Evolutionary conservation across 2,888 invertebrate genomes (phyloP).

Genomic region (Rhodophaea formosa): DNA sequence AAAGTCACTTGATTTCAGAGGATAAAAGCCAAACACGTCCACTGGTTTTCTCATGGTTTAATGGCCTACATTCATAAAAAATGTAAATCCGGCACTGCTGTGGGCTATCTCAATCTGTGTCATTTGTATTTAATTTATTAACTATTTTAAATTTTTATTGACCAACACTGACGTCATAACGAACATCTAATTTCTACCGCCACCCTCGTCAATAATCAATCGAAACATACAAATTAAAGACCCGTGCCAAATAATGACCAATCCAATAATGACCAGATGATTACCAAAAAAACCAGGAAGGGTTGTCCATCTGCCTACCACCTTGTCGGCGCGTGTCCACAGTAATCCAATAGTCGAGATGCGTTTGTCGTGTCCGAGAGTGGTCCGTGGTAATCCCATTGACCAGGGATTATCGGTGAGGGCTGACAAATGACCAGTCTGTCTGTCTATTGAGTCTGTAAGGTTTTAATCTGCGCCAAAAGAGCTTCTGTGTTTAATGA

Average conservation of each 20-base stretch:
- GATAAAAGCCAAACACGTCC: too few species aligned
- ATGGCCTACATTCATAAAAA: too few species aligned
- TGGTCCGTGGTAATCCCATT: constrained; percentile 58
- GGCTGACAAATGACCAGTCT: constrained; percentile 43
- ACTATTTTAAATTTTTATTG: too few species aligned
- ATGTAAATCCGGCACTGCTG: too few species aligned
- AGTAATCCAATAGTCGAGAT: constrained; percentile 64
- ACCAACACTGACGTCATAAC: too few species aligned
- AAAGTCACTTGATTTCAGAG: too few species aligned
- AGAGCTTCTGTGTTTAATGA: not conserved
- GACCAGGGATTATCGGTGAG: constrained; percentile 54
- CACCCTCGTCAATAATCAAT: too few species aligned
- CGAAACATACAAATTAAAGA: too few species aligned
- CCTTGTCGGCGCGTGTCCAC: constrained; percentile 37
- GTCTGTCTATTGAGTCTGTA: not conserved
- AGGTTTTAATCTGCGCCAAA: not conserved
- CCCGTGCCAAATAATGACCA: constrained; percentile 29
- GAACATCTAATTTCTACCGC: too few species aligned
- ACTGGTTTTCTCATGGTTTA: too few species aligned
- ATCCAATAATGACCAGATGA: constrained; percentile 25
- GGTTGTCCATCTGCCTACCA: constrained; percentile 27
- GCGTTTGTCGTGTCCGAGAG: constrained; percentile 58
- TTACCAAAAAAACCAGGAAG: constrained; percentile 33
- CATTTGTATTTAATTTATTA: too few species aligned
- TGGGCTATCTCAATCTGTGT: too few species aligned